These are phyloP conservation scores for Osmoderma eremita DNA, from an alignment of 2,888 invertebrate genomes.

Conservation along the genomic window DNA sequence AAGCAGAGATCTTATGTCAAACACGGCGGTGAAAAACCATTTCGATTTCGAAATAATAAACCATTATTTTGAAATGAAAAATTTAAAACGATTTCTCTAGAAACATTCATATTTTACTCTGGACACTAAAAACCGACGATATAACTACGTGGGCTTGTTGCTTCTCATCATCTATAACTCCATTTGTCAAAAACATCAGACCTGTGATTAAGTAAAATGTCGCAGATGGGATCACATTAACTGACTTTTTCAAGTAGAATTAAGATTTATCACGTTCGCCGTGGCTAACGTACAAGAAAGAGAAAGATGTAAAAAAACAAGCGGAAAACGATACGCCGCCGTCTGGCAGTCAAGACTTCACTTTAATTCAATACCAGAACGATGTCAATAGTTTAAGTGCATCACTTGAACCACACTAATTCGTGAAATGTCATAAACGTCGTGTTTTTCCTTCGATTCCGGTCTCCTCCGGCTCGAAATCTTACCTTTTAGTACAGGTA, in stretches of 20 bases:
- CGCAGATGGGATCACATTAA: not conserved
- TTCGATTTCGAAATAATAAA: too few relatives aligned
- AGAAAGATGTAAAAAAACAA: not conserved
- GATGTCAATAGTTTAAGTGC: constrained; percentile 16
- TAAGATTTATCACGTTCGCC: not conserved
- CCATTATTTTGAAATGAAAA: too few relatives aligned
- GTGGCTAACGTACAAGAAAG: not conserved
- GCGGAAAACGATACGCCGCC: not conserved
- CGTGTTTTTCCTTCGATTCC: constrained; percentile 1
- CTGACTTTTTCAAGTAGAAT: not conserved
- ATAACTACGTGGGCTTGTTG: not conserved
- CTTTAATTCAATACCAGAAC: constrained; percentile 9
- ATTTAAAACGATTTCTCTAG: too few relatives aligned
- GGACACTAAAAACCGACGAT: too few relatives aligned
- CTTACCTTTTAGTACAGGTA: constrained; percentile 5
- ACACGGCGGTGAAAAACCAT: too few relatives aligned
- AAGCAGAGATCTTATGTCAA: too few relatives aligned
- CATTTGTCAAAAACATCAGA: not conserved
- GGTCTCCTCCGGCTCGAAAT: not conserved
- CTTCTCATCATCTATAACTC: not conserved
- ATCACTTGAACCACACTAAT: constrained; percentile 14
- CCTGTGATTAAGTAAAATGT: constrained; percentile 4
- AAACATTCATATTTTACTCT: too few relatives aligned
- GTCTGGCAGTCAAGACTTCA: constrained; percentile 15
- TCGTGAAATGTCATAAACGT: constrained; percentile 5